A percentile compares a stretch with the other conserved stretches of the same genome.
Evolutionary conservation across 2,797 vertebrate genomes (phyloP).

Genomic region (Dermochelys coriacea): DNA sequence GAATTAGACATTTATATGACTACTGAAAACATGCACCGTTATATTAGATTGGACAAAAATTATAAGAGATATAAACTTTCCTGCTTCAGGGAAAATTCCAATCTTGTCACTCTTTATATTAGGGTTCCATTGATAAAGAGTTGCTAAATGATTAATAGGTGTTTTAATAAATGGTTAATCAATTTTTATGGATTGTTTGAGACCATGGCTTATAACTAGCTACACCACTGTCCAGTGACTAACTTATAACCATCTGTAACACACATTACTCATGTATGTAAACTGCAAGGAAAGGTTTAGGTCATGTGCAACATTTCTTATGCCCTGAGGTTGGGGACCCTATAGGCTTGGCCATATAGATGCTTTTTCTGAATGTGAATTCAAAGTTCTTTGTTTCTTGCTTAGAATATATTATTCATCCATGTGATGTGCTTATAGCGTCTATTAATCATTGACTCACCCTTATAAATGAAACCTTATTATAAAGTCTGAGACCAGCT

Average conservation of each 20-base stretch:
- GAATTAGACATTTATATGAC: not conserved
- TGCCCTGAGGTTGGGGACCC: not conserved
- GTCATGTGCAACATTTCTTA: not conserved
- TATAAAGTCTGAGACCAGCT: not conserved
- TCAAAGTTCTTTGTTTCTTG: not conserved
- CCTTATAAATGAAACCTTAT: not conserved
- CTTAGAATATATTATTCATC: constrained; percentile 18
- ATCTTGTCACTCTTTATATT: not conserved
- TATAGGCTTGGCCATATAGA: not conserved
- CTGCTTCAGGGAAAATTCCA: not conserved
- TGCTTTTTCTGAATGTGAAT: not conserved
- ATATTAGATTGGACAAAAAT: not conserved
- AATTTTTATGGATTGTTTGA: not conserved
- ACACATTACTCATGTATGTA: not conserved
- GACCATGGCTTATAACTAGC: not conserved
- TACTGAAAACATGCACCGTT: not conserved
- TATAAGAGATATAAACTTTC: not conserved
- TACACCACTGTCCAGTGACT: not conserved
- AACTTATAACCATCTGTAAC: not conserved
- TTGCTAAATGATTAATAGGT: not conserved
- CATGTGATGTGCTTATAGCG: not conserved
- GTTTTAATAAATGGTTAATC: not conserved
- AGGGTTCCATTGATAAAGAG: not conserved
- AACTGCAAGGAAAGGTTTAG: not conserved
- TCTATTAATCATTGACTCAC: not conserved